phyloP scores from a whole-genome alignment of 2,113 vertebrate species.

The Camelus dromedarius region DNA sequence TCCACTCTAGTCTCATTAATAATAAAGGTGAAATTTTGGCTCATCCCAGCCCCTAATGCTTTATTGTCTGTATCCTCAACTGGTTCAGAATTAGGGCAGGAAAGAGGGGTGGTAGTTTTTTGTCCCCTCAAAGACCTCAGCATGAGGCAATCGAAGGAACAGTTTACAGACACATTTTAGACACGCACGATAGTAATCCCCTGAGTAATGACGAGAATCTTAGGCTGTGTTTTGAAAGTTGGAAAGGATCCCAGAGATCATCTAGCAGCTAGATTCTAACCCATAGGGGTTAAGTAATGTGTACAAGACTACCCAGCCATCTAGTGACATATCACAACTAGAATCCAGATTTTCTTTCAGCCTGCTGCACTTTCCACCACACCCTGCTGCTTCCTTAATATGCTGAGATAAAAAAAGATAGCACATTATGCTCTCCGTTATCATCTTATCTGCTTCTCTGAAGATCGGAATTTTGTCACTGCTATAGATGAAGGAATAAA shows the following conservation, averaged over 20 bases:
- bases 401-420: background rate
- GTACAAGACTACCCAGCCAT: background rate
- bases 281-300: background rate
- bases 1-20: background rate
- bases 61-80: background rate
- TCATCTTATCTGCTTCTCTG: slow-evolving; percentile 33
- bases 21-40: background rate
- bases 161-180: slow-evolving; percentile 22
- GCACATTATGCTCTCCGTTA: background rate
- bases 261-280: slow-evolving; percentile 7
- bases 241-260: background rate
- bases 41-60: background rate
- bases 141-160: background rate
- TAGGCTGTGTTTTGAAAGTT: background rate
- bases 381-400: slow-evolving; percentile 44
- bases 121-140: background rate
- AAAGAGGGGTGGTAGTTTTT: background rate
- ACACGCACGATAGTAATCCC: background rate
- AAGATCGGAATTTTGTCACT: slow-evolving; percentile 34
- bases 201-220: slow-evolving; percentile 26
- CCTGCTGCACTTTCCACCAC: background rate
- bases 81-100: background rate
- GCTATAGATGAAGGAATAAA: slow-evolving; percentile 36
- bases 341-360: slow-evolving; percentile 45
- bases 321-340: background rate